Evolutionary conservation across 2,888 invertebrate genomes (phyloP).

Genomic region (Lepidocyrtinus sp.): DNA sequence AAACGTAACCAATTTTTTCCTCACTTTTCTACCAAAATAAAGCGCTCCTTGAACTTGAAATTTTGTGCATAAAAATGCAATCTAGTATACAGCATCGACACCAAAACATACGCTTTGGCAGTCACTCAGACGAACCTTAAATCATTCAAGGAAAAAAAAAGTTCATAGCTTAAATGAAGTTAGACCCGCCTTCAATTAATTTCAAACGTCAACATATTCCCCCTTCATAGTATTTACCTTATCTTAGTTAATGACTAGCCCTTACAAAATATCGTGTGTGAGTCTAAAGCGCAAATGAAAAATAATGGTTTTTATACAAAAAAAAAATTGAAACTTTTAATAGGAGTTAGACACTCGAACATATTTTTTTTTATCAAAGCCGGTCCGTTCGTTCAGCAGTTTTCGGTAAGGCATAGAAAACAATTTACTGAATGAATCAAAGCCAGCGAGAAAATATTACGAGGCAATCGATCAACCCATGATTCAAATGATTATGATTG

Average conservation of each 20-base stretch:
- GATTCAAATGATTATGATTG: slow-evolving; percentile 42
- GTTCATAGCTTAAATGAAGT: neutral
- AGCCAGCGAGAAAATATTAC: slow-evolving; percentile 6
- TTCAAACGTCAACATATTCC: neutral
- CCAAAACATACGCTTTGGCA: neutral
- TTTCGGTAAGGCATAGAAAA: too few species aligned
- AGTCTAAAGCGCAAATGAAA: too few species aligned
- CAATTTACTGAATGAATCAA: too few species aligned
- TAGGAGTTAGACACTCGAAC: too few species aligned
- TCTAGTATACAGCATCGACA: neutral
- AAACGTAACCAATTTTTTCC: too few species aligned
- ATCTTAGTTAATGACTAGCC: neutral
- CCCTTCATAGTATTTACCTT: neutral
- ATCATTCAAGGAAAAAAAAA: neutral
- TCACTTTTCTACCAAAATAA: too few species aligned
- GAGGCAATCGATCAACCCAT: slow-evolving; percentile 36
- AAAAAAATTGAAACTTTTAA: too few species aligned
- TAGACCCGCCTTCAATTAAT: neutral
- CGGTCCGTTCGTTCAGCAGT: too few species aligned
- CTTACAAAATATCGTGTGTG: neutral
- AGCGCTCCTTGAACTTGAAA: neutral
- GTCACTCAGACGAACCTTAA: neutral
- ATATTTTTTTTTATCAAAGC: too few species aligned
- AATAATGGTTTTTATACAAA: too few species aligned
- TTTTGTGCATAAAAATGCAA: too few species aligned